Percentiles rank a stretch among this genome's conserved stretches.
phyloP scores from a whole-genome alignment of 2,888 invertebrate genomes.

The Chromoteleia sp. region DNA sequence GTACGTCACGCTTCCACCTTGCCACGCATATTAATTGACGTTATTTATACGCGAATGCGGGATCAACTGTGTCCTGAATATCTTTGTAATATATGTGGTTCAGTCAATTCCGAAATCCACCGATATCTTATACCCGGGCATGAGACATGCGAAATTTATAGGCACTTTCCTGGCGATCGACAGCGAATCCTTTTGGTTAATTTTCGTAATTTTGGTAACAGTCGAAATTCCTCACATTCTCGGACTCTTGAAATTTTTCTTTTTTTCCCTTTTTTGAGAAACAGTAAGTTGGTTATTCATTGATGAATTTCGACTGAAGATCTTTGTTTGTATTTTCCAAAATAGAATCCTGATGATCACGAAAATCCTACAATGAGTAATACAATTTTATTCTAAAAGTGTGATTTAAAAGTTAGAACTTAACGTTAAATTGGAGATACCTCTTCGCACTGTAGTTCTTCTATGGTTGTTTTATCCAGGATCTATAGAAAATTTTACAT shows the following conservation, averaged over 20 bases:
- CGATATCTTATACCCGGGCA: slow-evolving; percentile 61
- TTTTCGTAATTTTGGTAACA: slow-evolving; percentile 67
- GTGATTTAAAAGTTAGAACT: too few species aligned
- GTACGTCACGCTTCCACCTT: slow-evolving; percentile 67
- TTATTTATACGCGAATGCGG: slow-evolving; percentile 64
- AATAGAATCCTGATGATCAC: not conserved
- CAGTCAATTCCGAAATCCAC: slow-evolving; percentile 66
- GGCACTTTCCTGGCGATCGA: slow-evolving; percentile 67
- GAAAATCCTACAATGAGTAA: too few species aligned
- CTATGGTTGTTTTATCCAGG: too few species aligned
- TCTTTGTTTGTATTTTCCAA: not conserved
- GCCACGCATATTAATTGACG: slow-evolving; percentile 71
- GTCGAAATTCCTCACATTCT: slow-evolving; percentile 63
- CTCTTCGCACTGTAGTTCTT: too few species aligned
- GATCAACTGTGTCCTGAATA: slow-evolving; percentile 64
- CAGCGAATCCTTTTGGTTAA: slow-evolving; percentile 58
- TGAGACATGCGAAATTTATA: slow-evolving; percentile 67
- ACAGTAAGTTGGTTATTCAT: slow-evolving; percentile 32
- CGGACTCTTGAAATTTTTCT: slow-evolving; percentile 34
- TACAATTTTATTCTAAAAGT: too few species aligned
- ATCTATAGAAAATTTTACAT: too few species aligned
- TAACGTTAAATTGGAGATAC: too few species aligned
- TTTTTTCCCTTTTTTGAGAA: not conserved
- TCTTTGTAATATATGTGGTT: slow-evolving; percentile 68
- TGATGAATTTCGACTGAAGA: slow-evolving; percentile 11